phyloP scores from a whole-genome alignment of 2,888 invertebrate species.

The Drosophila fulvimacula region DNA sequence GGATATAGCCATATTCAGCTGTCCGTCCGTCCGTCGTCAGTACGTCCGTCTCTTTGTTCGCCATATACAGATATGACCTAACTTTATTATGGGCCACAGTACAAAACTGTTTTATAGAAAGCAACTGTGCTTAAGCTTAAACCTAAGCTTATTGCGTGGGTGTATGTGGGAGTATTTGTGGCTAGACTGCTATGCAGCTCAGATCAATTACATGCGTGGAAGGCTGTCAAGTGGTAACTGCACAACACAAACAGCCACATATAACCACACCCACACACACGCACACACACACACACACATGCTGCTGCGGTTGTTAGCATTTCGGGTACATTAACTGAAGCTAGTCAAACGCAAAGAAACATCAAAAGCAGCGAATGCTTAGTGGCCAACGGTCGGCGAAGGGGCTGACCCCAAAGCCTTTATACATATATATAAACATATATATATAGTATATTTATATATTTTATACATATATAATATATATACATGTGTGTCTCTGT shows the following conservation, averaged over 20 bases:
- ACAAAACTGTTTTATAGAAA: neutral
- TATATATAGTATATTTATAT: neutral
- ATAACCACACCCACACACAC: constrained; percentile 8
- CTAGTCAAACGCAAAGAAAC: constrained; percentile 52
- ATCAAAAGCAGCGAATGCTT: constrained; percentile 57
- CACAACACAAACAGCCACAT: constrained; percentile 7
- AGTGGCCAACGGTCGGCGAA: neutral
- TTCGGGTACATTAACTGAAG: constrained; percentile 52
- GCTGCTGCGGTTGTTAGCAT: constrained; percentile 14
- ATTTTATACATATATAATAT: constrained; percentile 3
- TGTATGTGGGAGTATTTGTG: constrained; percentile 4
- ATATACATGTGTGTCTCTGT: constrained; percentile 1
- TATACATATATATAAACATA: neutral
- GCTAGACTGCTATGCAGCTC: constrained; percentile 8
- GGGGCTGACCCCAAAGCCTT: constrained; percentile 26
- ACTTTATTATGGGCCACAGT: neutral
- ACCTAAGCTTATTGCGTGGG: neutral
- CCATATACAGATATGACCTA: too few species aligned
- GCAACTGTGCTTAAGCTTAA: constrained; percentile 1
- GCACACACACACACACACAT: neutral
- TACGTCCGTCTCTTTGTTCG: too few species aligned
- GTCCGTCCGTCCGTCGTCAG: too few species aligned
- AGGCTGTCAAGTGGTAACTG: constrained; percentile 30
- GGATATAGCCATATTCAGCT: too few species aligned
- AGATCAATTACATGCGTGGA: constrained; percentile 28